Conservation (phyloP, 2,888 invertebrate species). For the Thysanoteuthis rhombus region DNA sequence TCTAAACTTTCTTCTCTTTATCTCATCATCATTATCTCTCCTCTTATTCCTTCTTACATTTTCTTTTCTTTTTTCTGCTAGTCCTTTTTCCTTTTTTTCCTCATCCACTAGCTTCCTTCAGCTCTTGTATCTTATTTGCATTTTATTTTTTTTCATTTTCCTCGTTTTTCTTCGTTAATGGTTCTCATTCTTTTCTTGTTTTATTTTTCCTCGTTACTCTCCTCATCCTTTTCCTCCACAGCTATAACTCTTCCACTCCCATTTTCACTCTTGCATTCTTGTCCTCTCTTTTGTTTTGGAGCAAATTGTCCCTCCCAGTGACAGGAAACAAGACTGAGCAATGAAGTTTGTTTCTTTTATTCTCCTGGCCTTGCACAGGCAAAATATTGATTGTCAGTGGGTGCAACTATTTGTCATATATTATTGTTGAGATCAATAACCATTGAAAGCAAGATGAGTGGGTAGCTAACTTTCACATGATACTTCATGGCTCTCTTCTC, state of each 20-base stretch:
- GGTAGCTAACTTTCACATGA: not conserved
- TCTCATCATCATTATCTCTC: not conserved
- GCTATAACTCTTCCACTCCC: no score
- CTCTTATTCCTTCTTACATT: not conserved
- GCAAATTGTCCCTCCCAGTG: not conserved
- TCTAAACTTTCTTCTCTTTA: not conserved
- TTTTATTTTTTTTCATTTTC: not conserved
- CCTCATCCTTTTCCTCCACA: not conserved
- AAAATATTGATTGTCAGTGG: not conserved
- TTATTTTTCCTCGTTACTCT: not conserved
- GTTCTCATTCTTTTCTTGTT: no score
- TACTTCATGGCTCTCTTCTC: not conserved
- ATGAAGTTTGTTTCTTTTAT: not conserved
- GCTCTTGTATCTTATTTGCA: not conserved
- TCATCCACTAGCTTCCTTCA: not conserved
- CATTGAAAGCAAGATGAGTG: not conserved
- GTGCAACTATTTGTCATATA: not conserved
- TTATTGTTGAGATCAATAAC: slow-evolving; percentile 1
- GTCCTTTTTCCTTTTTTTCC: no score
- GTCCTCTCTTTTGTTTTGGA: not conserved
- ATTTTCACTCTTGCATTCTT: not conserved
- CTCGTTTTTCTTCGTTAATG: no score
- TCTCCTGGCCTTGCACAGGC: not conserved
- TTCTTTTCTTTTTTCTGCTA: not conserved
- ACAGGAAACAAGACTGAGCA: not conserved